These are phyloP conservation scores for Coenonympha glycerion DNA, from an alignment of 2,888 invertebrate species.

Conservation along the genomic window DNA sequence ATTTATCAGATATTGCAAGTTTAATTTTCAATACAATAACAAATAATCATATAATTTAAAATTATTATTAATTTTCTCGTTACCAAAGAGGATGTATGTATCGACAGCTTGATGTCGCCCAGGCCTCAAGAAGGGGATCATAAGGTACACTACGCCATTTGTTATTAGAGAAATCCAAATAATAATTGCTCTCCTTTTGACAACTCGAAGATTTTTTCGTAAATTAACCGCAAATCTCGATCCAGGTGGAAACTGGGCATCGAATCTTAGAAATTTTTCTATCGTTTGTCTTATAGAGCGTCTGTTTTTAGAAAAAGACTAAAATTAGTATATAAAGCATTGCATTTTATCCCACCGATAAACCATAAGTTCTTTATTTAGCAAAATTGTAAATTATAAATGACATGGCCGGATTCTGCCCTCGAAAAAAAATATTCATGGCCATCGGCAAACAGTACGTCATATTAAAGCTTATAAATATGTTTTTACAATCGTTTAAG, in stretches of 20 bases:
- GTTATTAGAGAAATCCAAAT: constrained; percentile 44
- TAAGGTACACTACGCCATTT: constrained; percentile 38
- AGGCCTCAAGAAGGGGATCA: constrained; percentile 35
- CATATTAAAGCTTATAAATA: too few relatives aligned
- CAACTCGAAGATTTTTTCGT: constrained; percentile 31
- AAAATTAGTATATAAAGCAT: not conserved
- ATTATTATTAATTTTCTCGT: too few relatives aligned
- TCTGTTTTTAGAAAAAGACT: constrained; percentile 29
- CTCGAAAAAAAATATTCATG: too few relatives aligned
- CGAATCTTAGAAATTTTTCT: constrained; percentile 32
- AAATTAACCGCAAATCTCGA: constrained; percentile 40
- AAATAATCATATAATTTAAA: too few relatives aligned
- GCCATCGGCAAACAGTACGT: too few relatives aligned
- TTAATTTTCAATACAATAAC: too few relatives aligned
- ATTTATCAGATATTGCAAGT: too few relatives aligned
- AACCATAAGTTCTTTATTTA: too few relatives aligned
- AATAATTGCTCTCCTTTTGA: constrained; percentile 43
- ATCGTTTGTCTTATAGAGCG: constrained; percentile 35
- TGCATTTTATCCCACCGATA: not conserved
- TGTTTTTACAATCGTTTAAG: too few relatives aligned
- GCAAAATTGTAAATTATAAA: too few relatives aligned
- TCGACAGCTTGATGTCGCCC: constrained; percentile 43
- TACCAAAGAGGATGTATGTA: constrained; percentile 38
- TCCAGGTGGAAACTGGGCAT: constrained; percentile 31
- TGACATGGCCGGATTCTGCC: too few relatives aligned